Percentiles rank a stretch among this genome's conserved stretches.
These are phyloP conservation scores for Lynx canadensis DNA, from an alignment of 2,113 vertebrate genomes.

Conservation along the genomic window DNA sequence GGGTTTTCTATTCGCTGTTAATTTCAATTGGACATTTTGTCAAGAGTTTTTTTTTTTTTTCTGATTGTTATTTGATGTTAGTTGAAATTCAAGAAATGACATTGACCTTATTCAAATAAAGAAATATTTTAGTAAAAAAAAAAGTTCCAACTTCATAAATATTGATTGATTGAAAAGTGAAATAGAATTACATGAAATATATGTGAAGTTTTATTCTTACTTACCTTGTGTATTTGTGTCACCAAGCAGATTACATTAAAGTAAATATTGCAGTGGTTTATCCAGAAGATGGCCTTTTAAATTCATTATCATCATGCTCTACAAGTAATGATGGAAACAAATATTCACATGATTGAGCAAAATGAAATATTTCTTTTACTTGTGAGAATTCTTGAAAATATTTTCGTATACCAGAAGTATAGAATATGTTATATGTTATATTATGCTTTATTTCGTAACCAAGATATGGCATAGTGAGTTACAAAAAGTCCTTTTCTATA, in stretches of 20 bases:
- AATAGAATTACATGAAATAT: background rate
- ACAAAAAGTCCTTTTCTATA: background rate
- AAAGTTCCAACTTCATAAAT: background rate
- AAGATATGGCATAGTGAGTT: background rate
- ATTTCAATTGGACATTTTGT: slow-evolving; percentile 72
- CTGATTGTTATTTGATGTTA: slow-evolving; percentile 83
- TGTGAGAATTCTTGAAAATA: background rate
- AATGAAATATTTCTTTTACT: background rate
- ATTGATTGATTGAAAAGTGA: background rate
- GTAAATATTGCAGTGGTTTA: background rate
- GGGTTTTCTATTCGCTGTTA: slow-evolving; percentile 69
- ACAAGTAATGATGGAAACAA: background rate
- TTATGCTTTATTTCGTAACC: background rate
- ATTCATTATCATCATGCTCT: background rate
- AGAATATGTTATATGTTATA: background rate
- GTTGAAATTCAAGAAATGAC: slow-evolving; percentile 79
- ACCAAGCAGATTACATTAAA: background rate
- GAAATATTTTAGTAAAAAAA: slow-evolving; percentile 85
- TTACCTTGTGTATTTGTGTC: background rate
- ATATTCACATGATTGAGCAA: background rate
- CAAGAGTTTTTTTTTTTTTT: slow-evolving; percentile 70
- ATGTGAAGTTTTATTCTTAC: background rate
- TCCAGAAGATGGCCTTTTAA: background rate
- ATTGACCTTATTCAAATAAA: slow-evolving; percentile 87
- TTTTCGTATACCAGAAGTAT: background rate